These are phyloP conservation scores for Theristicus caerulescens DNA, from an alignment of 2,113 vertebrate species.

Conservation along the genomic window DNA sequence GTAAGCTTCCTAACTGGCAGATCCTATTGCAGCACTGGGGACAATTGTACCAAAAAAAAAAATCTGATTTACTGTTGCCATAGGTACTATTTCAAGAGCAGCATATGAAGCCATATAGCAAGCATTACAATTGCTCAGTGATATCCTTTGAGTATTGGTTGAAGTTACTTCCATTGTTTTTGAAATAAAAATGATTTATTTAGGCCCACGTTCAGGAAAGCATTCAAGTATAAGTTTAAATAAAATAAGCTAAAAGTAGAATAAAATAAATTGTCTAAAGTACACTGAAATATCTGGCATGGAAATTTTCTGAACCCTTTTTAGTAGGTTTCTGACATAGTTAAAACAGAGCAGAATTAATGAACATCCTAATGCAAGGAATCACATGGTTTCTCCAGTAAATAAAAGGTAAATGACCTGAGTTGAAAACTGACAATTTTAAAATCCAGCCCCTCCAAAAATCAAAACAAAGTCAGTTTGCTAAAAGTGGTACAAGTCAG, in stretches of 20 bases:
- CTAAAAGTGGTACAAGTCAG: background rate
- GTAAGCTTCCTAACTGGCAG: background rate
- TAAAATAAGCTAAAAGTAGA: constrained; percentile 8
- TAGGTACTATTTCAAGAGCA: background rate
- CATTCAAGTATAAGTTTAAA: background rate
- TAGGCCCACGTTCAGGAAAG: background rate
- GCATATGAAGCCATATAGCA: background rate
- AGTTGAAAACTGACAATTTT: background rate
- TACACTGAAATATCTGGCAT: background rate
- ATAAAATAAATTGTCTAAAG: constrained; percentile 12
- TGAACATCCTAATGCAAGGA: background rate
- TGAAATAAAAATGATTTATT: constrained; percentile 8
- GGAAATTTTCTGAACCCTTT: background rate
- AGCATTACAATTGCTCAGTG: background rate
- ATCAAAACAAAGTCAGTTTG: background rate
- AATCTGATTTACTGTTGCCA: background rate
- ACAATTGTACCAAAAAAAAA: background rate
- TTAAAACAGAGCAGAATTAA: constrained; percentile 7
- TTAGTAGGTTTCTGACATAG: constrained; percentile 1
- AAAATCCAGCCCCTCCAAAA: background rate
- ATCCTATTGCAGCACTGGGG: background rate
- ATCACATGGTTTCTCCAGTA: background rate
- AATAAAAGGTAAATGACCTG: background rate
- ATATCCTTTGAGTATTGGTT: background rate
- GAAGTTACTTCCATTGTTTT: constrained; percentile 17